Conservation (phyloP, 1,140 invertebrate genomes). For the Solenopsis fugax region DNA sequence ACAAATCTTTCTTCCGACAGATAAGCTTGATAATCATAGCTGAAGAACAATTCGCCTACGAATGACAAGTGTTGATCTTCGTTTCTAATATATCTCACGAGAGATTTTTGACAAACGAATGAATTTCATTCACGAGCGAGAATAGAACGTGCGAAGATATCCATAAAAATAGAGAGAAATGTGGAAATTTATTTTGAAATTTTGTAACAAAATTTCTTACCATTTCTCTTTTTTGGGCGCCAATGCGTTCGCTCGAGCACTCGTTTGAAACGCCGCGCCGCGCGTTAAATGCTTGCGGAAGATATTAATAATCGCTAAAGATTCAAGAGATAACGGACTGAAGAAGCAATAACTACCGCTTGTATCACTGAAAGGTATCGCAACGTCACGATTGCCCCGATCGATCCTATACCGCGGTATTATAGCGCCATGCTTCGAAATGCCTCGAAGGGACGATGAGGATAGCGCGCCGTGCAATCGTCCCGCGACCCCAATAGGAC, state of each 20-base stretch:
- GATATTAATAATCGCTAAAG: background rate
- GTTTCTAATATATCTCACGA: background rate
- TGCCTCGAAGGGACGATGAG: background rate
- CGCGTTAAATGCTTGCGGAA: background rate
- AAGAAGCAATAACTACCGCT: background rate
- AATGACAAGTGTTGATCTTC: background rate
- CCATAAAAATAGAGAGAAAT: conserved; percentile 20
- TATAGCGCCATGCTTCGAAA: too few species aligned
- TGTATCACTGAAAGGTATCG: background rate
- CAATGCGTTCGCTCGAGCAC: too few species aligned
- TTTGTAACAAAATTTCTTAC: too few species aligned
- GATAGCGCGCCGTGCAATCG: background rate
- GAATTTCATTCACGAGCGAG: background rate
- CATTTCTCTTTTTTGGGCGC: too few species aligned
- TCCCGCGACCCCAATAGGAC: background rate
- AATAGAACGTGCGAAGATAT: conserved; percentile 9
- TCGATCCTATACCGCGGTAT: background rate
- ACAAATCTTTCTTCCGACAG: too few species aligned
- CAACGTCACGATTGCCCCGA: background rate
- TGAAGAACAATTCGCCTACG: background rate
- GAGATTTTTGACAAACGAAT: background rate
- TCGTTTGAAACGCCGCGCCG: background rate
- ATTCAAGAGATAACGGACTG: background rate
- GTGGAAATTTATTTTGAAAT: conserved; percentile 24
- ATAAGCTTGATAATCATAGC: background rate